Conservation (phyloP, 2,797 vertebrate genomes). For the Cercopithecus petaurista region DNA sequence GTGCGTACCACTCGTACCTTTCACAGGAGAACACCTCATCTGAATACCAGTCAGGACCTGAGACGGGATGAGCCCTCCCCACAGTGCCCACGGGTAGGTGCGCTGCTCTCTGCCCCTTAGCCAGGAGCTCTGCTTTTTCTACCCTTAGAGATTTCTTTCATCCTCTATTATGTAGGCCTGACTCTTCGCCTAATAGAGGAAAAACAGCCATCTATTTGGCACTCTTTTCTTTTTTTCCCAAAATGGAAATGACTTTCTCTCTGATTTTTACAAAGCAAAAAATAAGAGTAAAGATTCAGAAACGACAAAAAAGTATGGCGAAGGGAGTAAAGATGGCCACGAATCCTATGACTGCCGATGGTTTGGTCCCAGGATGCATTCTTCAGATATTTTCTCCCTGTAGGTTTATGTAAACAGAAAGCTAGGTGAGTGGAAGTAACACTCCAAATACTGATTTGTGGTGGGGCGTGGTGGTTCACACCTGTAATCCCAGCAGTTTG, state of each 20-base stretch:
- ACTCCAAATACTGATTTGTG: neutral
- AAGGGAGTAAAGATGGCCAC: neutral
- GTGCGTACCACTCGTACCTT: neutral
- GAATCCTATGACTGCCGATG: neutral
- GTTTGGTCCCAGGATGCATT: neutral
- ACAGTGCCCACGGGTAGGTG: neutral
- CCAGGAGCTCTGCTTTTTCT: neutral
- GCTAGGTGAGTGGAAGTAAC: neutral
- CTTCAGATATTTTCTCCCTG: neutral
- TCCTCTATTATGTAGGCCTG: neutral
- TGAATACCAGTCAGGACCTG: neutral
- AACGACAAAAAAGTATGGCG: neutral
- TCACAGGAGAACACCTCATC: neutral
- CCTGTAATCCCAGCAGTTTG: too few species aligned
- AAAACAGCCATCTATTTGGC: neutral
- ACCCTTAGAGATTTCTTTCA: neutral
- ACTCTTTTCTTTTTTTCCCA: neutral
- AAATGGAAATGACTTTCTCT: neutral
- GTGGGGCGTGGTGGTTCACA: too few species aligned
- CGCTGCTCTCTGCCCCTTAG: accelerated
- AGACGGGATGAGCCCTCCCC: neutral
- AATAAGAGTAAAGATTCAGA: neutral
- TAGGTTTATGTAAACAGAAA: neutral
- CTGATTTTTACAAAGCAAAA: conserved; percentile 7
- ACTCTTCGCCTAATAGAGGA: neutral